Base-by-base conservation (phyloP, 2,888 invertebrate genomes). In the Rhyacophila evoluta region DNA sequence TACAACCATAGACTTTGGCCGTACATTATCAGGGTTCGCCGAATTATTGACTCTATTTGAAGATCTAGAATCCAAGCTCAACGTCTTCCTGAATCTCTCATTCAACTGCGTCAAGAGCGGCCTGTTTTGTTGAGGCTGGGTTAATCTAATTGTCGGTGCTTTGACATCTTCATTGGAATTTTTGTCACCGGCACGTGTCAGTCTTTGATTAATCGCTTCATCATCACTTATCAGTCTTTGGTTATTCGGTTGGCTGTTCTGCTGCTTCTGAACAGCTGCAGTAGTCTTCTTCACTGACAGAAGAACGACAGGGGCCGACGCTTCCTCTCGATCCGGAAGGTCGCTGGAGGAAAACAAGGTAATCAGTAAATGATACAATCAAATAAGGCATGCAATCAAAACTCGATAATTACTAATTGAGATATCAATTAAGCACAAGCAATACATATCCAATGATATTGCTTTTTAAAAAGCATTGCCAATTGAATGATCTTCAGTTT, bases 281-380 rank as follows among this genome's bases (percentile, higher is more conserved):
- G 87, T 91, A 10, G 72, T 33, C 85, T 91, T 92, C 86, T 91
- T 92, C 80, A 92, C 92, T 81, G 92, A 92, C 85, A 92, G 86
- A 73, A 92, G 90, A 79, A 92, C 88, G 72, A 92, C 92, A 8
- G 90, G 89, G 74, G 92, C 90, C 82, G 91, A 90, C 84, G 89
- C 90, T 83, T 92, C 92, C 84, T 90, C 89, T 84, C 89, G 88
- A 85, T 92, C 92, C 28, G 92, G 92, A 78, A 92, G 88, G 84
- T 92, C 92, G 85, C 92, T 92, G 90, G 71, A 88, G 89, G 83
- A 75, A 85, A 78, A 80, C 75, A 75, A 36, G 74, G n/a, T n/a
- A n/a, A n/a, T n/a, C n/a, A n/a, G n/a, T n/a, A n/a, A n/a, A n/a
- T n/a, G n/a, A n/a, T n/a, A n/a, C n/a, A n/a, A n/a, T n/a, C n/a